Percentiles rank a stretch among this genome's conserved stretches.
Conservation (phyloP, 2,888 invertebrate genomes). For the Brachypalpus laphriformis region DNA sequence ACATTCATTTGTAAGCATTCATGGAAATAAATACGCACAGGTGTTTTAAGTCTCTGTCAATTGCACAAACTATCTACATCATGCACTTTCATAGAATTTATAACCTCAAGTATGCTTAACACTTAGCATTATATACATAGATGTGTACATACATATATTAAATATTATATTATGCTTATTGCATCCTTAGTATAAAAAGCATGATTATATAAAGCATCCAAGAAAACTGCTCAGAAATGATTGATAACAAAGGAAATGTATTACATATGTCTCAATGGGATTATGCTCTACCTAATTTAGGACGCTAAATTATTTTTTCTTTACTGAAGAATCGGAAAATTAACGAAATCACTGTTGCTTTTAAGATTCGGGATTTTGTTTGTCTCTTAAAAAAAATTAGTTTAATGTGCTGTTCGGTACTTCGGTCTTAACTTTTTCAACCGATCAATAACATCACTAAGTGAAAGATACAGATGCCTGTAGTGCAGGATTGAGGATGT, state of each 20-base stretch:
- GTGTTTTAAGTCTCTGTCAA: not conserved
- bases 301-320: no score
- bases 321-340: no score
- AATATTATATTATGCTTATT: not conserved
- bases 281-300: no score
- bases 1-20: not conserved
- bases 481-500: no score
- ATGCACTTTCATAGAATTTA: not conserved
- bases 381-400: no score
- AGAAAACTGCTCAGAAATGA: not conserved
- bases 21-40: not conserved
- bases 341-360: no score
- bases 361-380: no score
- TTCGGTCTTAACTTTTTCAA: no score
- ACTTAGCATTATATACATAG: not conserved
- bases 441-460: no score
- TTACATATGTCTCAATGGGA: no score
- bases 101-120: not conserved
- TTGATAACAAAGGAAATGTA: not conserved
- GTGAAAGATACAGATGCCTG: no score
- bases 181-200: not conserved
- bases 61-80: not conserved
- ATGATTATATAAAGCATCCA: not conserved
- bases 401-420: no score
- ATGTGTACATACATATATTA: not conserved